Evolutionary conservation across 2,797 vertebrate genomes (phyloP).

Genomic region (Buphagus erythrorhynchus): DNA sequence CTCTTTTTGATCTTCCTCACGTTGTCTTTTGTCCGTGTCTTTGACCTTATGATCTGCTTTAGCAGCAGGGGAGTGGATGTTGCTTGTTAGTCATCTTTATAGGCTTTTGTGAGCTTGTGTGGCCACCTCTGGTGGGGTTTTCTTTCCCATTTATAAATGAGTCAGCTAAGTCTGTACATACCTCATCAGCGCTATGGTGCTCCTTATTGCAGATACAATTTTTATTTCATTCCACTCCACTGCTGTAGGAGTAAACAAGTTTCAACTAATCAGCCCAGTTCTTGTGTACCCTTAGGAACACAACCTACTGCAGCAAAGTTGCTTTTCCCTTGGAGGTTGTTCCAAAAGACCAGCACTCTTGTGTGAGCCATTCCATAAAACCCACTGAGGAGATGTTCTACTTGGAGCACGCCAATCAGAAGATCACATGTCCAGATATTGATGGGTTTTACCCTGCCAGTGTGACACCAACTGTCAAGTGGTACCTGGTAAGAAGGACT

Average conservation of each 20-base stretch:
- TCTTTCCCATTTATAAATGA: not conserved
- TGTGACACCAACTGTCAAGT: slow-evolving; percentile 75
- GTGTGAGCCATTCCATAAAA: slow-evolving; percentile 72
- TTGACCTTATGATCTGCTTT: slow-evolving; percentile 34
- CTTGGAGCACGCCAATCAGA: slow-evolving; percentile 40
- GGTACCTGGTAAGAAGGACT: slow-evolving; percentile 80
- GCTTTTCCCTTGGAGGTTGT: slow-evolving; percentile 85
- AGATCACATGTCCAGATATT: slow-evolving; percentile 84
- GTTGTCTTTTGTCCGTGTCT: not conserved
- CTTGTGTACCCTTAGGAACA: slow-evolving; percentile 80
- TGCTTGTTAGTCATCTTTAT: slow-evolving; percentile 11
- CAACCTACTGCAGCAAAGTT: slow-evolving; percentile 87
- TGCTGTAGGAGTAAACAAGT: not conserved
- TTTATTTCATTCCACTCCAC: not conserved
- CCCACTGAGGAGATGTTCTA: slow-evolving; percentile 60
- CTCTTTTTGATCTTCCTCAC: not conserved
- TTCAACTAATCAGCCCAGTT: not conserved
- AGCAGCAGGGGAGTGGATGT: not conserved
- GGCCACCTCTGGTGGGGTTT: not conserved
- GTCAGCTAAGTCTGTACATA: not conserved
- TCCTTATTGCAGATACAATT: not conserved
- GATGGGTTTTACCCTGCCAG: slow-evolving; percentile 78
- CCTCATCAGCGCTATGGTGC: not conserved
- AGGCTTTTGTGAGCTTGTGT: not conserved
- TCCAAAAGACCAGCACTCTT: slow-evolving; percentile 60